phyloP scores from a whole-genome alignment of 2,797 vertebrate species.

The Carcharodon carcharias region DNA sequence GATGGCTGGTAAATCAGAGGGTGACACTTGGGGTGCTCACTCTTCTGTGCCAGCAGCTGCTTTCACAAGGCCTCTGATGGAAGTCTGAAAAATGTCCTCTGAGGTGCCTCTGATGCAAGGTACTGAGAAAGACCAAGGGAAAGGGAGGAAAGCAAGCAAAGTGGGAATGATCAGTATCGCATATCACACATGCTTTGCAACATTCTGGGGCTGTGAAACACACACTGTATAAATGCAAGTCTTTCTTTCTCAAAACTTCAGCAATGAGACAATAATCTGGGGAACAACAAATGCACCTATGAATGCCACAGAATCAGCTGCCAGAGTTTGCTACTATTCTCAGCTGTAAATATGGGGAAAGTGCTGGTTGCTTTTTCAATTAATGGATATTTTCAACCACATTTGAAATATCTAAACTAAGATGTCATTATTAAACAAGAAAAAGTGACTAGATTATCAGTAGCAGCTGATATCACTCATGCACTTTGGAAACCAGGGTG shows the following conservation, averaged over 20 bases:
- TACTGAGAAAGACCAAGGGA: not conserved
- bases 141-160: not conserved
- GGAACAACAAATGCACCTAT: not conserved
- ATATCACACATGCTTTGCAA: too few species aligned
- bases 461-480: not conserved
- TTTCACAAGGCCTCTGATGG: too few species aligned
- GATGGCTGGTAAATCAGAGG: too few species aligned
- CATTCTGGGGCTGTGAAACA: too few species aligned
- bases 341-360: not conserved
- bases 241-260: not conserved
- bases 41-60: too few species aligned
- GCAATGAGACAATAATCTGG: not conserved
- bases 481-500: not conserved
- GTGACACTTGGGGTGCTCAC: too few species aligned
- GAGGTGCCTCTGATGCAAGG: not conserved
- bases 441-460: not conserved
- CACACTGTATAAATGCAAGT: too few species aligned
- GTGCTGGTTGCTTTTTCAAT: not conserved
- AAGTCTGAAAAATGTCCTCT: not conserved
- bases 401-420: not conserved
- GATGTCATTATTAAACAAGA: not conserved
- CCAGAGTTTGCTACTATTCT: not conserved
- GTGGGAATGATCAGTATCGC: not conserved
- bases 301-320: not conserved
- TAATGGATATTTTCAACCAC: not conserved